phyloP scores from a whole-genome alignment of 2,888 invertebrate species.

The Tethea ocularis region DNA sequence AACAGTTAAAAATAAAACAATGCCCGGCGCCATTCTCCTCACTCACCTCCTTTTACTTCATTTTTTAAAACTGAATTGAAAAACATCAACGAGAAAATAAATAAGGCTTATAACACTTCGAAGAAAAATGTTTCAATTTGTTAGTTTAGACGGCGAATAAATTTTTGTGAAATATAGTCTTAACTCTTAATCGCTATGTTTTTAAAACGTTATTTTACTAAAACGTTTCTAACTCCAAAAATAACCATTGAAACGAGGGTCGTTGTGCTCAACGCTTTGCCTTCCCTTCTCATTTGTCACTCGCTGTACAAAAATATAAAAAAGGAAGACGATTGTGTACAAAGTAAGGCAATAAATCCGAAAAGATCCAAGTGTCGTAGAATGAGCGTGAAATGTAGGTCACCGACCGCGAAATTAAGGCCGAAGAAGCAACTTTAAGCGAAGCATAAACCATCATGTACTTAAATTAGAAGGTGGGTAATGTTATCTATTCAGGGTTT shows the following conservation, averaged over 20 bases:
- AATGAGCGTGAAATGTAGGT: slow-evolving; percentile 59
- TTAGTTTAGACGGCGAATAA: slow-evolving; percentile 50
- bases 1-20: slow-evolving; percentile 18
- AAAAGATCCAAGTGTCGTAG: slow-evolving; percentile 18
- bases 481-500: not conserved
- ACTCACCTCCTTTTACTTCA: slow-evolving; percentile 21
- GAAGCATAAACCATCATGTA: not conserved
- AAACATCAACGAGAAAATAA: slow-evolving; percentile 25
- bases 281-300: slow-evolving; percentile 54
- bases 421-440: not conserved
- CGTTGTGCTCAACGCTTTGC: slow-evolving; percentile 50
- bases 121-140: slow-evolving; percentile 40
- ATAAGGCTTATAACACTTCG: slow-evolving; percentile 36
- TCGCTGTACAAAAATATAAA: slow-evolving; percentile 42
- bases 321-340: slow-evolving; percentile 35
- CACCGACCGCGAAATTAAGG: slow-evolving; percentile 48
- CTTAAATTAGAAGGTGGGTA: not conserved
- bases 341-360: too few relatives aligned
- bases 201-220: slow-evolving; percentile 47
- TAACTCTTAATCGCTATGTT: slow-evolving; percentile 54
- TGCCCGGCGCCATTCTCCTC: not conserved
- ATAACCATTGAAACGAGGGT: slow-evolving; percentile 45
- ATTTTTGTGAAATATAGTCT: slow-evolving; percentile 56
- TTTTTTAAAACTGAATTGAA: slow-evolving; percentile 14
- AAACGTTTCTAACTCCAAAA: slow-evolving; percentile 52